phyloP scores from a whole-genome alignment of 1,140 invertebrate species.

The Micrasema minimum region DNA sequence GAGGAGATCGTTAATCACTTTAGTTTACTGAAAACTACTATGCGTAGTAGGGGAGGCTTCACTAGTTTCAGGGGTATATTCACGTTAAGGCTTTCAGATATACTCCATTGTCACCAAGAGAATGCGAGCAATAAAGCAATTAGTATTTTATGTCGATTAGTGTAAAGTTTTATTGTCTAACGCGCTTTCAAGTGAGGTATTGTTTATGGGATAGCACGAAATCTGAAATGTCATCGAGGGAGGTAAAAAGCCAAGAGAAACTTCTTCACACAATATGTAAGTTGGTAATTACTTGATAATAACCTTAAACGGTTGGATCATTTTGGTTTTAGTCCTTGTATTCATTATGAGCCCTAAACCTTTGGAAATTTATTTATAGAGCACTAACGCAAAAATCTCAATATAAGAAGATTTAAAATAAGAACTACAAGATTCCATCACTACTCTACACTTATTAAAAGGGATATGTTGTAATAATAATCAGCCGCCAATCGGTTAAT shows the following conservation, averaged over 20 bases:
- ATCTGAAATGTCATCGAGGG: slow-evolving; percentile 1
- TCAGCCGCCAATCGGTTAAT: too few species aligned
- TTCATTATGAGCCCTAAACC: too few species aligned
- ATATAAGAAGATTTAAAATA: too few species aligned
- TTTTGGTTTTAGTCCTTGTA: neutral
- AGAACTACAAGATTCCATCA: too few species aligned
- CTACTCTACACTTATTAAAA: too few species aligned
- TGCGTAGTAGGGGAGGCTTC: slow-evolving; percentile 23
- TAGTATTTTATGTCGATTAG: slow-evolving; percentile 28
- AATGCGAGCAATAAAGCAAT: slow-evolving; percentile 13
- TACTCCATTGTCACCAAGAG: slow-evolving; percentile 2
- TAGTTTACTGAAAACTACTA: slow-evolving; percentile 41
- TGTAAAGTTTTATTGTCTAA: slow-evolving; percentile 27
- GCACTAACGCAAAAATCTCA: too few species aligned
- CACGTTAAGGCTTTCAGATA: slow-evolving; percentile 20
- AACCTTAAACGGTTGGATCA: neutral
- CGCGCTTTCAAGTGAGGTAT: slow-evolving; percentile 12
- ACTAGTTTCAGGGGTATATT: slow-evolving; percentile 11
- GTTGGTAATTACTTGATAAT: neutral
- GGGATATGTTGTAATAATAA: too few species aligned
- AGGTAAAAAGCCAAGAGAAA: slow-evolving; percentile 6
- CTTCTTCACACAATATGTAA: neutral
- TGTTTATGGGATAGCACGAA: slow-evolving; percentile 2
- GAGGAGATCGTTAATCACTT: slow-evolving; percentile 44
- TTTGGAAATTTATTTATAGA: too few species aligned